Percentiles rank a stretch among this genome's conserved stretches.
phyloP scores from a whole-genome alignment of 1,140 invertebrate species.

The Apis dorsata region DNA sequence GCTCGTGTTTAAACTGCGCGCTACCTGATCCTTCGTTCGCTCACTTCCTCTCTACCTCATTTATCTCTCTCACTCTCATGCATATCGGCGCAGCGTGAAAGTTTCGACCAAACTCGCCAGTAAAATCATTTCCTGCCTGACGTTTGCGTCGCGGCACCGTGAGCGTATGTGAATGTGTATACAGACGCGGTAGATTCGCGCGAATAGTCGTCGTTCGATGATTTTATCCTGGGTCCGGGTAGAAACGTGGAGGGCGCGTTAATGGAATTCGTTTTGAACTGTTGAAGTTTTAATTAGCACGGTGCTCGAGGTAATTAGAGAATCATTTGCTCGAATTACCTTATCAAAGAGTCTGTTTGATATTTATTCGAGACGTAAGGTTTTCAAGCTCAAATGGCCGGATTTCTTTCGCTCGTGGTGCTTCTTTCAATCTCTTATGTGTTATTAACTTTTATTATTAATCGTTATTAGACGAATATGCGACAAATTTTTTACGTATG shows the following conservation, averaged over 20 bases:
- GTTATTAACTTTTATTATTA: too few relatives aligned
- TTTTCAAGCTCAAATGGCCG: background rate
- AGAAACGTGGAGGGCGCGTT: background rate
- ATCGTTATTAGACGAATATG: too few relatives aligned
- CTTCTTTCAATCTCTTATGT: background rate
- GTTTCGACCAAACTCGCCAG: constrained; percentile 9
- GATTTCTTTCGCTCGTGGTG: background rate
- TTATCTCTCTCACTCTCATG: too few relatives aligned
- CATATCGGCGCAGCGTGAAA: background rate
- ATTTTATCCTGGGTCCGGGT: background rate
- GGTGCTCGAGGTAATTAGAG: constrained; percentile 7
- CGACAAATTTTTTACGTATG: too few relatives aligned
- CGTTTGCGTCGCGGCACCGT: background rate
- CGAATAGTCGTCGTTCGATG: background rate
- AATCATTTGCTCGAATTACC: constrained; percentile 23
- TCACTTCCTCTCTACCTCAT: background rate
- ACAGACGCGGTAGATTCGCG: background rate
- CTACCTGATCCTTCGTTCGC: constrained; percentile 44
- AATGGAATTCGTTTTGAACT: constrained; percentile 17
- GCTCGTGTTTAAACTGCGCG: constrained; percentile 41
- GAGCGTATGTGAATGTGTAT: background rate
- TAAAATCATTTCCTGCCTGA: constrained; percentile 8
- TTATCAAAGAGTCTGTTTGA: background rate
- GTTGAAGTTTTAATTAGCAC: constrained; percentile 26
- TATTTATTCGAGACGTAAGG: background rate